Evolutionary conservation across 2,888 invertebrate species (phyloP), one percentile per base, ranked within the genome.

Genomic region (Auanema sp.): DNA sequence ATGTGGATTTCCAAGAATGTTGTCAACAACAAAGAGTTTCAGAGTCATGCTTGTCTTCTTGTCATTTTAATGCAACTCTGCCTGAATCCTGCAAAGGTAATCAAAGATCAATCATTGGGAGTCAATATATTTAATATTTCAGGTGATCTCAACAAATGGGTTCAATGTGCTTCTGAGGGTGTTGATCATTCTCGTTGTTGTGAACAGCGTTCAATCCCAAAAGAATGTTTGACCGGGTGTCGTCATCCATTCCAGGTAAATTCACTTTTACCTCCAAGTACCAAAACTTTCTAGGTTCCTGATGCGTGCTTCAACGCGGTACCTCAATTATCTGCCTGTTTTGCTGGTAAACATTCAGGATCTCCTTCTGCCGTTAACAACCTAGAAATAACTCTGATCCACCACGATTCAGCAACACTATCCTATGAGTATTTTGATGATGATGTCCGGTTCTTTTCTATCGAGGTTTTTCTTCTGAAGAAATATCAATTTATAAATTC

Each of bases 111-210:
- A 3, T 8, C 16, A n/a, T 49, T 18, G 4, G 12, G 16, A 44
- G 23, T 21, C 8, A 47, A 47, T 47, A 5, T 47, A 14, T 21
- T 16, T 12, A n/a, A n/a, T n/a, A n/a, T 43, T 60, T 24, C 43
- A 65, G 67, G 58, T 2, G 62, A 71, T n/a, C 18, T 73, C 11
- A 71, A 73, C 44, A 66, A 59, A 25, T 74, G 74, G 74, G 59
- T 72, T 14, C 70, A 71, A 50, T 76, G 76, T 58, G 72, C 68
- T 16, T 76, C 76, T 0, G 73, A 74, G 61, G 76, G 76, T 50
- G 69, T 71, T n/a, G 76, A 76, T 59, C 74, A 74, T 59, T 64
- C 60, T 25, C 51, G 74, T 43, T 79, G 79, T 55, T 79, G 79
- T 47, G 53, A 60, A 33, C 54, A 67, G 23, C 68, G 69, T 49